These are phyloP conservation scores for Babyrousa celebensis DNA, from an alignment of 2,797 vertebrate species.

Conservation along the genomic window DNA sequence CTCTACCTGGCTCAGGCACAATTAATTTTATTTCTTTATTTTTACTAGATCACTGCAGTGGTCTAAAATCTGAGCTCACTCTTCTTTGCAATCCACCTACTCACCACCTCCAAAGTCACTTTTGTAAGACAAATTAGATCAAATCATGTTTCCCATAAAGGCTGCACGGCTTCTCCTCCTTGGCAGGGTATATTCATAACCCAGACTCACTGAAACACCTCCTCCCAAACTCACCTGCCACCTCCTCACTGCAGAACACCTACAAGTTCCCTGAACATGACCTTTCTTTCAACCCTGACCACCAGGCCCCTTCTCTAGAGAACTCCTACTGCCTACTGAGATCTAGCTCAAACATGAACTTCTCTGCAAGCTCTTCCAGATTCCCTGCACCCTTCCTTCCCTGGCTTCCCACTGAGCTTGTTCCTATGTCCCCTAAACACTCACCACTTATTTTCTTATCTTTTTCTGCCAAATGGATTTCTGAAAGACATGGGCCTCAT, in stretches of 20 bases:
- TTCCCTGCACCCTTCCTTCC: not conserved
- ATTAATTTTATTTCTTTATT: not conserved
- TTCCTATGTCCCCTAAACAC: not conserved
- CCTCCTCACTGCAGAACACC: not conserved
- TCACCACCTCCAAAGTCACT: slow-evolving; percentile 6
- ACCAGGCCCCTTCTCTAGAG: not conserved
- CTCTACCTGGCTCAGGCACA: not conserved
- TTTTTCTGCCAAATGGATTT: slow-evolving; percentile 41
- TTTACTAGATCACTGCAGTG: not conserved
- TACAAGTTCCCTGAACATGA: not conserved
- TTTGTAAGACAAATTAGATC: slow-evolving; percentile 45
- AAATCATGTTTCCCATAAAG: not conserved
- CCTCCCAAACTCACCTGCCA: not conserved
- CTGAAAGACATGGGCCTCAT: not conserved
- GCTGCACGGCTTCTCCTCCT: not conserved
- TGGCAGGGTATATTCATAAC: not conserved
- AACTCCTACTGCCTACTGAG: not conserved
- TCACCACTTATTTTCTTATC: slow-evolving; percentile 31
- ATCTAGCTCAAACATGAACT: not conserved
- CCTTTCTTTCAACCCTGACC: not conserved
- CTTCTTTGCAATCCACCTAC: not conserved
- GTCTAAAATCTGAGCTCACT: slow-evolving; percentile 4
- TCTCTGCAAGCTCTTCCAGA: not conserved
- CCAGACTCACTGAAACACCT: not conserved
- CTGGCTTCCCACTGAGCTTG: not conserved